A percentile compares a stretch with the other conserved stretches of the same genome.
These are phyloP conservation scores for Mola mola DNA, from an alignment of 2,113 vertebrate species.

Conservation along the genomic window DNA sequence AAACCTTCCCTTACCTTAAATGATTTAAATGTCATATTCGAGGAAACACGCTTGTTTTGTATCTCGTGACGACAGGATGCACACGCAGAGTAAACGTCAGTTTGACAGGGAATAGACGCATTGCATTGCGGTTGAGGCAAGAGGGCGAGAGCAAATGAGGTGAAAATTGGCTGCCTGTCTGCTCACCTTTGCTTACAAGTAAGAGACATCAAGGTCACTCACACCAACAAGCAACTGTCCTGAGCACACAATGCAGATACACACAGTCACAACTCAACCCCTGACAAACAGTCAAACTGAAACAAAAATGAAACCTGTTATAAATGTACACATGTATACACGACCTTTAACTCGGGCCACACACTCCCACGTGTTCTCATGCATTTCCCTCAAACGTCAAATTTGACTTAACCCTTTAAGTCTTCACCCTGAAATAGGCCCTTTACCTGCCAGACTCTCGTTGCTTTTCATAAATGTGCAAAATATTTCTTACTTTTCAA, in stretches of 20 bases:
- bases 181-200: conserved; percentile 37
- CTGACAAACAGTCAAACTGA: too few species aligned
- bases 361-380: conserved; percentile 27
- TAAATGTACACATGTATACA: conserved; percentile 1
- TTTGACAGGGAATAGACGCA: conserved; percentile 42
- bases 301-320: too few species aligned
- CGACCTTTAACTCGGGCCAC: conserved; percentile 39
- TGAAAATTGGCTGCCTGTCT: conserved; percentile 26
- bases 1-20: conserved; percentile 20
- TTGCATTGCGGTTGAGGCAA: conserved; percentile 48
- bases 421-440: too few species aligned
- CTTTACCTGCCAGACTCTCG: too few species aligned
- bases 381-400: too few species aligned
- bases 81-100: conserved; percentile 9
- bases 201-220: conserved; percentile 57
- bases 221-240: conserved; percentile 23
- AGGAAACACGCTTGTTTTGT: conserved; percentile 47
- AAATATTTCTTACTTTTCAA: too few species aligned
- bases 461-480: too few species aligned
- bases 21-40: conserved; percentile 68
- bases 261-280: conserved; percentile 3
- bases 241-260: not conserved
- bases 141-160: conserved; percentile 17
- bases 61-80: conserved; percentile 47
- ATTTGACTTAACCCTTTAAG: not conserved